phyloP scores from a whole-genome alignment of 2,113 vertebrate genomes.

The Cavia porcellus region DNA sequence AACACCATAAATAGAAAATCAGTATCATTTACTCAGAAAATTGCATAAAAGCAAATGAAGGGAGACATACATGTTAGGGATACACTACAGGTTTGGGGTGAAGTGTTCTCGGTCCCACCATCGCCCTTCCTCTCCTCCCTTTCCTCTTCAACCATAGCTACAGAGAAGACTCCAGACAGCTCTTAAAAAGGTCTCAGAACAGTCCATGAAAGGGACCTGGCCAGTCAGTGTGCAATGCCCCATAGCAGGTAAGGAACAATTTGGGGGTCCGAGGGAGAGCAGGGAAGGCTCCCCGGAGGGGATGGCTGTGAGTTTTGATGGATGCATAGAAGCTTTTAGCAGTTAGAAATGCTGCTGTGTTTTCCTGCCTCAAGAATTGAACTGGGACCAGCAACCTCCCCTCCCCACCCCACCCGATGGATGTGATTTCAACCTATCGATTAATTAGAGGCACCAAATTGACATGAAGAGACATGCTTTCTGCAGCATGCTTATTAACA shows the following conservation, averaged over 20 bases:
- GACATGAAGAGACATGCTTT: conserved; percentile 60
- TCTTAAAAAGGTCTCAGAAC: neutral
- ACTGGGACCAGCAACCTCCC: neutral
- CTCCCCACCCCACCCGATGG: neutral
- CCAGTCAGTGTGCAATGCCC: neutral
- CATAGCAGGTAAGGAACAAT: neutral
- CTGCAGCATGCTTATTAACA: conserved; percentile 81
- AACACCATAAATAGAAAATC: conserved; percentile 12
- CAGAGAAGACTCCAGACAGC: neutral
- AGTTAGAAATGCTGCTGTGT: neutral
- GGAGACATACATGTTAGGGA: neutral
- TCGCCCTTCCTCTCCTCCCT: neutral
- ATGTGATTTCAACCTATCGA: conserved; percentile 58
- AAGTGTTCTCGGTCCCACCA: neutral
- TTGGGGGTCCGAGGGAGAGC: neutral
- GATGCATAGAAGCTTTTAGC: conserved; percentile 33
- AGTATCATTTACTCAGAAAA: conserved; percentile 18
- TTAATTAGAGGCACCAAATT: conserved; percentile 78
- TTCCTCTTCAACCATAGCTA: neutral
- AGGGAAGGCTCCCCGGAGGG: conserved; percentile 42
- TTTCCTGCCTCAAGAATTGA: neutral
- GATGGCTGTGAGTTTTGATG: neutral
- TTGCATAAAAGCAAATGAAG: neutral
- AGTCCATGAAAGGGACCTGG: neutral
- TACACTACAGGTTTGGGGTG: neutral